These are phyloP conservation scores for Lepeophtheirus salmonis DNA, from an alignment of 1,140 invertebrate species.

Conservation along the genomic window DNA sequence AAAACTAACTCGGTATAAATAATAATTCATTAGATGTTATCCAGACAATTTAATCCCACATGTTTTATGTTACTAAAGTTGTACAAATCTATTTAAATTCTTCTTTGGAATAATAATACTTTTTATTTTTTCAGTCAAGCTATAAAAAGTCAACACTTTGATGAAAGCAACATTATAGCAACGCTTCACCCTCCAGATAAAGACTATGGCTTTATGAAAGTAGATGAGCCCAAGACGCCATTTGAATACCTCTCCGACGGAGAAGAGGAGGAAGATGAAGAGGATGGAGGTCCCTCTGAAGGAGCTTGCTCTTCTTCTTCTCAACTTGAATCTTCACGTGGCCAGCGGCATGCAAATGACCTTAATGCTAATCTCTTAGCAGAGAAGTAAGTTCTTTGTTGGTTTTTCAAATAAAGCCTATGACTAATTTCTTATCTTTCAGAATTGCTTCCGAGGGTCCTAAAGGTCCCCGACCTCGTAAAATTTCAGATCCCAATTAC, in stretches of 20 bases:
- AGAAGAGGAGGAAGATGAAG: conserved; percentile 41
- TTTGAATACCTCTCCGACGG: conserved; percentile 55
- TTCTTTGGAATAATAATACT: too few relatives aligned
- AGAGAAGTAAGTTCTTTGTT: conserved; percentile 32
- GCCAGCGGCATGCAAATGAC: conserved; percentile 26
- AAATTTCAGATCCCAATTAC: conserved; percentile 8
- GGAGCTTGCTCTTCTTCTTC: too few relatives aligned
- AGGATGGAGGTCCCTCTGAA: too few relatives aligned
- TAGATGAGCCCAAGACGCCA: conserved; percentile 93
- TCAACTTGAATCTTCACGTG: too few relatives aligned
- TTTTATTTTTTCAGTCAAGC: too few relatives aligned
- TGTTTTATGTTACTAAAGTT: too few relatives aligned
- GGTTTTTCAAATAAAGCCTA: conserved; percentile 2
- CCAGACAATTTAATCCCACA: too few relatives aligned
- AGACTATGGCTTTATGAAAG: conserved; percentile 99
- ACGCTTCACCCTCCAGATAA: conserved; percentile 94
- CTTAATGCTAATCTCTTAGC: conserved; percentile 55
- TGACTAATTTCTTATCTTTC: conserved; percentile 42
- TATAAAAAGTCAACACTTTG: conserved; percentile 69
- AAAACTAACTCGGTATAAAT: too few relatives aligned
- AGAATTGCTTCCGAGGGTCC: conserved; percentile 6
- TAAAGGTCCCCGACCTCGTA: conserved; percentile 1
- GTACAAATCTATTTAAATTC: too few relatives aligned
- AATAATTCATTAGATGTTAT: too few relatives aligned
- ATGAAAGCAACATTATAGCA: conserved; percentile 97